phyloP scores from a whole-genome alignment of 1,140 invertebrate species.

The Nasonia vitripennis region DNA sequence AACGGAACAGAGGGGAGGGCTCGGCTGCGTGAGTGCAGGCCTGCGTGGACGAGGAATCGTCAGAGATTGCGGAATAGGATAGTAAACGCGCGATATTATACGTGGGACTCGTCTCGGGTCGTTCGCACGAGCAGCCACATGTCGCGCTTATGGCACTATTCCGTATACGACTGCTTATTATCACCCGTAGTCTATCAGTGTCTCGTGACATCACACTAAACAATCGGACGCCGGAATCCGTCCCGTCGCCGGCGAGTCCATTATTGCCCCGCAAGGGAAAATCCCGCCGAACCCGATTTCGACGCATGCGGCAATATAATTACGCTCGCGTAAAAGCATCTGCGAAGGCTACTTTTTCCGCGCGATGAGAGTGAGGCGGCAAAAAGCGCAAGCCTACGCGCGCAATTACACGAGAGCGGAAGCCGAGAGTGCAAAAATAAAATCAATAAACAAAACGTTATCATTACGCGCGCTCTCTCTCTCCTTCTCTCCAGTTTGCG shows the following conservation, averaged over 20 bases:
- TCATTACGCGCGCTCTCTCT: neutral
- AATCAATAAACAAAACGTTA: constrained; percentile 11
- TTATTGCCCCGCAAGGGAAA: neutral
- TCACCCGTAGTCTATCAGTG: neutral
- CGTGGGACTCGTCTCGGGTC: constrained; percentile 10
- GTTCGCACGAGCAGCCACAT: neutral
- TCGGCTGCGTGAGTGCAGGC: constrained; percentile 7
- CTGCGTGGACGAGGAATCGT: constrained; percentile 6
- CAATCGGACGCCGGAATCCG: neutral
- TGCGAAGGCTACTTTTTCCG: neutral
- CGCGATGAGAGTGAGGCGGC: neutral
- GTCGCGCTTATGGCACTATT: constrained; percentile 11
- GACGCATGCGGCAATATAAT: too few species aligned
- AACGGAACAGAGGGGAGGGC: neutral
- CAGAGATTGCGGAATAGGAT: constrained; percentile 38
- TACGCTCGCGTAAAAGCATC: too few species aligned
- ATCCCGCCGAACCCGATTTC: too few species aligned
- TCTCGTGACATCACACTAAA: constrained; percentile 17
- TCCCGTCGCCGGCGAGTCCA: too few species aligned
- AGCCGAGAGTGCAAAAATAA: neutral
- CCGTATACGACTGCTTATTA: constrained; percentile 9
- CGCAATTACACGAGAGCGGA: neutral
- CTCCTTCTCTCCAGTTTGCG: neutral
- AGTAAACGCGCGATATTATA: constrained; percentile 31
- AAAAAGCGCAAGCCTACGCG: neutral